Evolutionary conservation across 2,113 vertebrate species (phyloP), one percentile per base, ranked within the genome.

Genomic region (Cardinalis cardinalis): DNA sequence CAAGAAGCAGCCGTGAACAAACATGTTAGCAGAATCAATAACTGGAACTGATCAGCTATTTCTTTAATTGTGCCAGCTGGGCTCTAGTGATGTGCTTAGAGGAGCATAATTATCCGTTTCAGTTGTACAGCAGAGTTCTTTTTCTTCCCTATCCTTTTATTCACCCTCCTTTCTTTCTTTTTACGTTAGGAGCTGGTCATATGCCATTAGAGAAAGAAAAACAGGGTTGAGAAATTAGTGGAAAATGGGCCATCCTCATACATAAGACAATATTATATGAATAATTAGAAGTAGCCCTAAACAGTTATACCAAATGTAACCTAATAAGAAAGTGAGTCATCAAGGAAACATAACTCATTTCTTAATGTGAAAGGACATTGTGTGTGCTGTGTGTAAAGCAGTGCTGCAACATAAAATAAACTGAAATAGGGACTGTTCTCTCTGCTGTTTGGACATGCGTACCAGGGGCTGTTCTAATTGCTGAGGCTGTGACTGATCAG

Each of bases 31-130:
- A 95, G 96, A 97, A 98, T 97, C 98, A 98, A 98, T 98, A 98
- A 97, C 97, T 98, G 97, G 97, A 98, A 98, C 97, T 97, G 97
- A 98, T 98, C 97, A 97, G 97, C 97, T 97, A 97, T 98, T 98
- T 97, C 97, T 97, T 97, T 97, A 98, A 98, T 97, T 97, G 97
- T 97, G 92, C 97, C 97, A 97, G 97, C 97, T 97, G 97, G 97
- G 93, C 87, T 72, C 91, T 95, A 38, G 82, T 10, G 85, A 97
- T 97, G 95, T 94, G 97, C 96, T 97, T 92, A 96, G 95, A 94
- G 90, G 95, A 97, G 90, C 95, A 88, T 97, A 97, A 97, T 97
- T 97, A 96, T 90, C 84, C 40, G 9, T 90, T 97, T 95, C 12
- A 13, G 95, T 89, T 76, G 88, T 91, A 86, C 84, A 86, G 93